Conservation (phyloP, 2,113 vertebrate species). For the Rhinolophus ferrumequinum region DNA sequence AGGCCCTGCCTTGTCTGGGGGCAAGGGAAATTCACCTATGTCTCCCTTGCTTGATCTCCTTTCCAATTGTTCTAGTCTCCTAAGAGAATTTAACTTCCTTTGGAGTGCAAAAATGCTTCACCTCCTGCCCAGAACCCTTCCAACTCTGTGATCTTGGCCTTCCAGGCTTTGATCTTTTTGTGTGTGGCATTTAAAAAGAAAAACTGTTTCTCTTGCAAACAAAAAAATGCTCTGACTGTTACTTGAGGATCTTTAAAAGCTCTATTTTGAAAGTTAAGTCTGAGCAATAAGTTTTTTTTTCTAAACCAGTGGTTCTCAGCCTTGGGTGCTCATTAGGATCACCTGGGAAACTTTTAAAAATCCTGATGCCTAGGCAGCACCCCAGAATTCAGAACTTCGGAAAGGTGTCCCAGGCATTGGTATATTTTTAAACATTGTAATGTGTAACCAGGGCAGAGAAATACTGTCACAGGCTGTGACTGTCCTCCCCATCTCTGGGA, state of each 20-base stretch:
- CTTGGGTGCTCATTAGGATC: background rate
- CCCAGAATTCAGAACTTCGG: background rate
- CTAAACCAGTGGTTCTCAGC: background rate
- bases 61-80: background rate
- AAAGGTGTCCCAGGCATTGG: background rate
- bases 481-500: background rate
- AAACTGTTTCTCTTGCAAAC: background rate
- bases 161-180: background rate
- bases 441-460: background rate
- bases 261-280: conserved; percentile 4
- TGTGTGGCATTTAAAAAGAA: background rate
- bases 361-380: background rate
- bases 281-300: background rate
- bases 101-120: background rate
- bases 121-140: background rate
- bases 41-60: background rate
- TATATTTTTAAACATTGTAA: background rate
- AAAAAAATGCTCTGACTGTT: background rate
- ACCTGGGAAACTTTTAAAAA: background rate
- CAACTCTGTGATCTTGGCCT: background rate
- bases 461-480: background rate
- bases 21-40: fast-evolving
- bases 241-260: background rate
- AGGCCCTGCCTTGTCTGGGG: background rate
- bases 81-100: background rate